These are phyloP conservation scores for Sogatella furcifera DNA, from an alignment of 1,140 invertebrate species.

Conservation along the genomic window DNA sequence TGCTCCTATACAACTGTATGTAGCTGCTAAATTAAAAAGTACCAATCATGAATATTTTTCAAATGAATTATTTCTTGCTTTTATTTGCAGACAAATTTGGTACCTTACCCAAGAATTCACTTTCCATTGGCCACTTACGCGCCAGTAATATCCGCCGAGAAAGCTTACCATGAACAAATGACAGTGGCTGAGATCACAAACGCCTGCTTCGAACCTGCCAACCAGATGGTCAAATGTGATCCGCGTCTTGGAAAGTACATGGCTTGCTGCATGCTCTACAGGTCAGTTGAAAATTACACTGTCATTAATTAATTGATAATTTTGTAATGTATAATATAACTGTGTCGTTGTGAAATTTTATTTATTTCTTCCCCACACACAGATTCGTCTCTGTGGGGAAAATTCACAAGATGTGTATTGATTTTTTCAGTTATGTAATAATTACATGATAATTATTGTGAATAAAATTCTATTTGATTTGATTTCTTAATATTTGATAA, in stretches of 20 bases:
- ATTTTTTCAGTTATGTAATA: too few species aligned
- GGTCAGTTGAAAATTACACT: conserved; percentile 6
- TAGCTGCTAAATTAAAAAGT: background rate
- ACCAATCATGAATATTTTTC: background rate
- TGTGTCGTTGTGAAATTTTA: too few species aligned
- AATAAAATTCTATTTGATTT: too few species aligned
- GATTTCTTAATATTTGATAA: too few species aligned
- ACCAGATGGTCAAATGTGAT: conserved; percentile 91
- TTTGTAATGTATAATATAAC: too few species aligned
- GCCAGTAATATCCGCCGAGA: conserved; percentile 74
- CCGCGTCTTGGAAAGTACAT: conserved; percentile 84
- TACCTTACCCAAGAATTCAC: conserved; percentile 74
- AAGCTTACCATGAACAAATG: conserved; percentile 75
- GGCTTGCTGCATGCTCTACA: conserved; percentile 74
- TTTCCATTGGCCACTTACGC: conserved; percentile 75
- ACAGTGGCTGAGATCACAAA: conserved; percentile 80
- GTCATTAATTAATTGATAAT: too few species aligned
- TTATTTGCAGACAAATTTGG: conserved; percentile 70
- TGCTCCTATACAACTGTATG: too few species aligned
- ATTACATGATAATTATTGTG: too few species aligned
- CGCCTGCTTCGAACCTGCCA: conserved; percentile 66
- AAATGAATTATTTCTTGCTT: background rate
- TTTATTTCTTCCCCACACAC: too few species aligned
- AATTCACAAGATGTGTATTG: too few species aligned
- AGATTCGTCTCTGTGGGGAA: too few species aligned